These are phyloP conservation scores for Acronicta leporina DNA, from an alignment of 2,888 invertebrate species.

Conservation along the genomic window DNA sequence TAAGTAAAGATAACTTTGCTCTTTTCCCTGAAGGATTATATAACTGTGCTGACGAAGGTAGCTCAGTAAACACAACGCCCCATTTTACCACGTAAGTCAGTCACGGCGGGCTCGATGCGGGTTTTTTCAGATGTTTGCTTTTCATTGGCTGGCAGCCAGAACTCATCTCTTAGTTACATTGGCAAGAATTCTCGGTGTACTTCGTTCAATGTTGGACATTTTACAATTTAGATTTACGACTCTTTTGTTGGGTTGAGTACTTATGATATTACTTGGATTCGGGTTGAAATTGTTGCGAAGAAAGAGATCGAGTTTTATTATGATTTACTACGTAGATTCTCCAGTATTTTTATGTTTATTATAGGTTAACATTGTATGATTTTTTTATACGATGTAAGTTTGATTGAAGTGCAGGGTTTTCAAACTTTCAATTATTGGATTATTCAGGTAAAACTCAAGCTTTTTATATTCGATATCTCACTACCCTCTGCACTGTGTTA, in stretches of 20 bases:
- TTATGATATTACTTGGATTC: conserved; percentile 23
- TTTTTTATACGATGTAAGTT: background rate
- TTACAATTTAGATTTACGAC: conserved; percentile 51
- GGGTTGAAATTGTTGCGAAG: conserved; percentile 11
- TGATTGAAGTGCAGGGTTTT: too few relatives aligned
- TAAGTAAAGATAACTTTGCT: conserved; percentile 39
- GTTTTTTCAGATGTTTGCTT: conserved; percentile 48
- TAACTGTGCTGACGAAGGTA: conserved; percentile 24
- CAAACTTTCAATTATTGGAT: too few relatives aligned
- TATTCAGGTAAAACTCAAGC: too few relatives aligned
- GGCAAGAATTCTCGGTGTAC: conserved; percentile 48
- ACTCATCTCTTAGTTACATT: conserved; percentile 55
- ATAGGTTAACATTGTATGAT: background rate
- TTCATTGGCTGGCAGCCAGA: conserved; percentile 60
- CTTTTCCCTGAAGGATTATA: conserved; percentile 27
- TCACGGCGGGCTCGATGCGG: conserved; percentile 27
- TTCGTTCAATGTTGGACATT: conserved; percentile 47
- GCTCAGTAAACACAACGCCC: conserved; percentile 30
- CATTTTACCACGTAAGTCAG: conserved; percentile 28
- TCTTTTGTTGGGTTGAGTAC: conserved; percentile 33
- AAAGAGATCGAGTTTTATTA: conserved; percentile 4
- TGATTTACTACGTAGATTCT: conserved; percentile 1
- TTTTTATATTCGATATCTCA: too few relatives aligned
- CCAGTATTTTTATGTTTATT: background rate
- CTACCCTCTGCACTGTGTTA: too few relatives aligned